Percentiles rank a stretch among this genome's conserved stretches.
Conservation (phyloP, 2,888 invertebrate species). For the Drosophila macrospina region DNA sequence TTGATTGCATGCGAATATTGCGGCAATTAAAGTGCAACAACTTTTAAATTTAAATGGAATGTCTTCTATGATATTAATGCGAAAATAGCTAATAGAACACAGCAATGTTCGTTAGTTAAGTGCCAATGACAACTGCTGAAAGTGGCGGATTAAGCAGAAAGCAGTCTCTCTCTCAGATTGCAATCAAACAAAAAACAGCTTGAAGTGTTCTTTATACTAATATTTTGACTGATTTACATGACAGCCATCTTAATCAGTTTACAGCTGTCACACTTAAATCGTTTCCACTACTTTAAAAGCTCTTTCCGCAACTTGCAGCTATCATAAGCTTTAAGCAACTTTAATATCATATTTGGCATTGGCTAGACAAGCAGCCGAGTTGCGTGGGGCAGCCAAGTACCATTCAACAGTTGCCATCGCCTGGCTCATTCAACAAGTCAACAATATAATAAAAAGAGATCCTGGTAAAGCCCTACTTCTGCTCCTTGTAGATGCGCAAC, state of each 20-base stretch:
- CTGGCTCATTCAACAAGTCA: constrained; percentile 72
- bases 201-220: too few species aligned
- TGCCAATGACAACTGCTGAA: not conserved
- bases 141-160: not conserved
- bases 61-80: not conserved
- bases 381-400: constrained; percentile 36
- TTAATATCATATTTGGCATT: constrained; percentile 16
- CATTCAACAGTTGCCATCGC: constrained; percentile 68
- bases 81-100: not conserved
- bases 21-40: constrained; percentile 11
- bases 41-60: not conserved
- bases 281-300: not conserved
- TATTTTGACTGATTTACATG: not conserved
- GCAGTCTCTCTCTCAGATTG: too few species aligned
- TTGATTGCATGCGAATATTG: constrained; percentile 30
- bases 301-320: too few species aligned
- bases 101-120: not conserved
- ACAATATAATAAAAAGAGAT: constrained; percentile 62
- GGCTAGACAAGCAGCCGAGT: not conserved
- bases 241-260: not conserved
- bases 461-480: constrained; percentile 33
- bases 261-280: not conserved
- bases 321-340: constrained; percentile 9
- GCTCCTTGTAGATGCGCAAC: constrained; percentile 19
- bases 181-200: too few species aligned